Base-by-base conservation (phyloP, 2,113 vertebrate genomes). In the Micronisus gabar region DNA sequence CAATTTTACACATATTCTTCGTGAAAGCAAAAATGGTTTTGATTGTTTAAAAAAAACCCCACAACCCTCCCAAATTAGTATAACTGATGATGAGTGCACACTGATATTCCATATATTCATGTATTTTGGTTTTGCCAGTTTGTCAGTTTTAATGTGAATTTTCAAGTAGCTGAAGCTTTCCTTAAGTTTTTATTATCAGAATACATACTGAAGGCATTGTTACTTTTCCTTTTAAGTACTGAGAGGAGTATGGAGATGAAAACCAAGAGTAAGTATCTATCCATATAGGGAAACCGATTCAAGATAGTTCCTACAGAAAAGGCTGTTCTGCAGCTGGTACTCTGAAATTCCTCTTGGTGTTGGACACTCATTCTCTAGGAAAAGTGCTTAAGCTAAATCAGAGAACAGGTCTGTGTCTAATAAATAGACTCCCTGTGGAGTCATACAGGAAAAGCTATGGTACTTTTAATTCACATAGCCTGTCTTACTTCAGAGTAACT, bases 371-470 rank as follows among this genome's bases (percentile, higher is more conserved):
- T 73, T 91, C 50, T 63, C 32, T 71, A 91, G 81, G 86, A 94
- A 74, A 74, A 91, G 76, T 67, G 76, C 80, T 94, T 71, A 67
- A 94, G 65, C 76, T 94, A 89, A 95, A 93, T 91, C 86, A 88
- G 72, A 95, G 92, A 88, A 58, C 76, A 74, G 89, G 52, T 61
- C 86, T 72, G 40, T 94, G 86, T 56, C 86, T 95, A 93, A 94
- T 94, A 96, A 86, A 89, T 55, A 45, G 68, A 55, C 25, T 89
- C 91, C 73, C 38, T 2, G 2, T 83, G 56, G 94, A 94, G 55
- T 53, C 72, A 50, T 88, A 27, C 21, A 67, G 80, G 59, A 84
- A 70, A 74, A 78, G 79, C 88, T 83, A 30, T 59, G 47, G 45
- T 59, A 41, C 62, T 95, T 81, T 20, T 50, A 86, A 88, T 88